phyloP scores from a whole-genome alignment of 2,113 vertebrate species.

The Daboia siamensis region DNA sequence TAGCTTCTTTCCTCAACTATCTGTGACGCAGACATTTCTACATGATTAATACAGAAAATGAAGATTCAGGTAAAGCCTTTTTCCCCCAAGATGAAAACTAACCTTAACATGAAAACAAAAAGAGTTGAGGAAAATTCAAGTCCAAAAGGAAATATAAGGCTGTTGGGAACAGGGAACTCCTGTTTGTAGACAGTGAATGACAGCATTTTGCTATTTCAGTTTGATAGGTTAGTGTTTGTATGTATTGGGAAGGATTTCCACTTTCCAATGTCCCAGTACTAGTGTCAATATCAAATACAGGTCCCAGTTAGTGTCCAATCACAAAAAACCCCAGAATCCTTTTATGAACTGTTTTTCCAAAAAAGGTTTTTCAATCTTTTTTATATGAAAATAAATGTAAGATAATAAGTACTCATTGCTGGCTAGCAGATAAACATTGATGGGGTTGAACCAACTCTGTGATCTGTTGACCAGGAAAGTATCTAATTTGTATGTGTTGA shows the following conservation, averaged over 20 bases:
- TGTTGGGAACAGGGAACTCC: background rate
- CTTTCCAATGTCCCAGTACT: background rate
- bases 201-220: background rate
- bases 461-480: background rate
- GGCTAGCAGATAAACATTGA: background rate
- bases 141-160: background rate
- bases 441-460: background rate
- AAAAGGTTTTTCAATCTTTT: background rate
- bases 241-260: background rate
- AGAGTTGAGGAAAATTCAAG: background rate
- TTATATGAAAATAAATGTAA: background rate
- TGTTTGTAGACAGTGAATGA: background rate
- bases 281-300: background rate
- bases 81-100: background rate
- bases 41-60: slow-evolving; percentile 9
- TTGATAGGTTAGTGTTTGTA: background rate
- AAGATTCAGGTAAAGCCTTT: slow-evolving; percentile 6
- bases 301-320: background rate
- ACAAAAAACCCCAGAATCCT: background rate
- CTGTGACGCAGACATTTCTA: background rate
- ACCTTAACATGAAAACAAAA: accelerated
- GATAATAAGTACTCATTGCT: background rate
- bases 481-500: background rate
- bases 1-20: background rate
- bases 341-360: background rate